phyloP scores from a whole-genome alignment of 2,888 invertebrate genomes.

The Tenthredo amoena region DNA sequence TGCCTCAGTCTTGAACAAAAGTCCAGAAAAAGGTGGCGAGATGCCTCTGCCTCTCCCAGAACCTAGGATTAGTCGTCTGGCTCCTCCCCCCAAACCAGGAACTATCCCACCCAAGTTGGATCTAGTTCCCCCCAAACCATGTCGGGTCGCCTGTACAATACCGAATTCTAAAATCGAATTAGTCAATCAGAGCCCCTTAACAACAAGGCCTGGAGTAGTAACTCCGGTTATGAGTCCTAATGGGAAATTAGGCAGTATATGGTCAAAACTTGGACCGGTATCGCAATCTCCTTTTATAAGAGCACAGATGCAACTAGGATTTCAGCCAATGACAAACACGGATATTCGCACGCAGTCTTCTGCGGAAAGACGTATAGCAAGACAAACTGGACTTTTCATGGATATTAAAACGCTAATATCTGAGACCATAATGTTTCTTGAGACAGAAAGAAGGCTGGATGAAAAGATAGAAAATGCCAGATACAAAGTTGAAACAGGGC shows the following conservation, averaged over 20 bases:
- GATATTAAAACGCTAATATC: conserved; percentile 63
- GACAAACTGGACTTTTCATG: conserved; percentile 64
- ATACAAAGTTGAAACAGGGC: conserved; percentile 60
- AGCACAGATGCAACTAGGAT: conserved; percentile 73
- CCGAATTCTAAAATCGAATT: conserved; percentile 67
- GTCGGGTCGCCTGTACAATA: conserved; percentile 73
- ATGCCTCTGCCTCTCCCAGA: conserved; percentile 60
- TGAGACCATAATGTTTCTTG: conserved; percentile 70
- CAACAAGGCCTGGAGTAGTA: conserved; percentile 72
- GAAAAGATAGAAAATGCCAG: conserved; percentile 71
- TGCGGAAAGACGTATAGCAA: conserved; percentile 72
- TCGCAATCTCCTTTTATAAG: conserved; percentile 75
- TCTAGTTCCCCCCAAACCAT: conserved; percentile 75
- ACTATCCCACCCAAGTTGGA: conserved; percentile 73
- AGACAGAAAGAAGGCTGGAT: conserved; percentile 68
- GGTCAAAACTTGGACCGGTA: conserved; percentile 75
- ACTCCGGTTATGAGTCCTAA: conserved; percentile 69
- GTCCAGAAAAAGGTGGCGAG: conserved; percentile 64
- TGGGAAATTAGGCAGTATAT: conserved; percentile 69
- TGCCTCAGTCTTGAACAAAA: conserved; percentile 70
- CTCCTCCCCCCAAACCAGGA: conserved; percentile 74
- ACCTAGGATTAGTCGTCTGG: conserved; percentile 66
- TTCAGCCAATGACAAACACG: conserved; percentile 58
- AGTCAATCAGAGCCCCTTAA: conserved; percentile 69
- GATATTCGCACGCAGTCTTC: conserved; percentile 72